Evolutionary conservation across 2,888 invertebrate genomes (phyloP).

Genomic region (Pseudococcus longispinus): DNA sequence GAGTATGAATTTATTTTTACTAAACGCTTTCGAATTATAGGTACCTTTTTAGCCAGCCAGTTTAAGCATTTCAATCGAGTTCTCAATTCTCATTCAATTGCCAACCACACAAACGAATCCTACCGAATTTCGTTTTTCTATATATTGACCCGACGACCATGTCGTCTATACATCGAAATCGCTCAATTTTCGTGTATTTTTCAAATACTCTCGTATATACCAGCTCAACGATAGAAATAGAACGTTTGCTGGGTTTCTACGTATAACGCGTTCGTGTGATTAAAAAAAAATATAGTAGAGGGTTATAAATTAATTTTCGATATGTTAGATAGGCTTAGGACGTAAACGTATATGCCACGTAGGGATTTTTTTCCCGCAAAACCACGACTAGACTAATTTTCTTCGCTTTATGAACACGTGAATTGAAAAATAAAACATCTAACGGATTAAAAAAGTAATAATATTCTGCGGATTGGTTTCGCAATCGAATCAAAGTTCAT

Average conservation of each 20-base stretch:
- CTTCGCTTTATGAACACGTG: background rate
- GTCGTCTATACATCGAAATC: background rate
- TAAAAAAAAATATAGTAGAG: background rate
- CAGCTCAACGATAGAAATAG: background rate
- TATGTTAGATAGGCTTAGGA: background rate
- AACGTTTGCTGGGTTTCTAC: no score
- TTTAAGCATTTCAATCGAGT: conserved; percentile 7
- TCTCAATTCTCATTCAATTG: background rate
- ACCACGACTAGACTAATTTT: background rate
- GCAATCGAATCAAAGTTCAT: background rate
- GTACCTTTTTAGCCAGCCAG: background rate
- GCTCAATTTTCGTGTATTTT: background rate
- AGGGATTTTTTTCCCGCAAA: background rate
- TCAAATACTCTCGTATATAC: background rate
- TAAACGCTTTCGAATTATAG: background rate
- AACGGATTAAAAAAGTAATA: background rate
- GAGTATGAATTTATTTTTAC: conserved; percentile 16
- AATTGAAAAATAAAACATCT: background rate
- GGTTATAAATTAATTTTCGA: background rate
- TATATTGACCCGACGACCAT: background rate
- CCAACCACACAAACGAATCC: background rate
- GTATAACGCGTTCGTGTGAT: background rate
- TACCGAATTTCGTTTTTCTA: background rate
- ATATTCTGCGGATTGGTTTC: background rate
- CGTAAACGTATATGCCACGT: background rate